Evolutionary conservation across 35 echinoderm and acorn worm genomes (phyloP).

Genomic region (Ptychodera flava): DNA sequence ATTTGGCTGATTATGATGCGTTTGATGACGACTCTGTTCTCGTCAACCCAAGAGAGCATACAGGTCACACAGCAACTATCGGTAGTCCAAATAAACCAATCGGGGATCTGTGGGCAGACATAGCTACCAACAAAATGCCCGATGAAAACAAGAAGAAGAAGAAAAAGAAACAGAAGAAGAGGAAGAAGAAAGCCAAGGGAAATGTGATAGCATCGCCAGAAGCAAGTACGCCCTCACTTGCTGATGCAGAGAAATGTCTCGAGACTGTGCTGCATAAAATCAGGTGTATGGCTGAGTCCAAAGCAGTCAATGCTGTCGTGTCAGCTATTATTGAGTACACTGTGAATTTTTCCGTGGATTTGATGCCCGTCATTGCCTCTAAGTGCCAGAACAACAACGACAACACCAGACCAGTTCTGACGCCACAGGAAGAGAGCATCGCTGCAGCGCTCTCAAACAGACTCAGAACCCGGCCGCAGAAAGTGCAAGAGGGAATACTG

Average conservation of each 20-base stretch:
- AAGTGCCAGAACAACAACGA: constrained; percentile 34
- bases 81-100: background rate
- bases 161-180: background rate
- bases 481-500: background rate
- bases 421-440: constrained; percentile 16
- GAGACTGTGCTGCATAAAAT: background rate
- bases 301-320: background rate
- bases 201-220: background rate
- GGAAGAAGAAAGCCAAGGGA: background rate
- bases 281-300: background rate
- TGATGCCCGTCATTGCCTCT: constrained; percentile 27
- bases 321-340: background rate
- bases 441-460: background rate
- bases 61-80: too few relatives aligned
- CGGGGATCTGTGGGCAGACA: background rate
- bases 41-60: too few relatives aligned
- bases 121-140: background rate
- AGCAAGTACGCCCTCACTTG: background rate
- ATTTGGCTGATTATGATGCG: too few relatives aligned
- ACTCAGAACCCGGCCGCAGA: background rate
- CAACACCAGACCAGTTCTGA: background rate
- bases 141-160: too few relatives aligned
- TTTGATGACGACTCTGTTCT: too few relatives aligned
- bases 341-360: background rate
- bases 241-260: background rate